Conservation (phyloP, 1,140 invertebrate genomes). For the Marisa cornuarietis region DNA sequence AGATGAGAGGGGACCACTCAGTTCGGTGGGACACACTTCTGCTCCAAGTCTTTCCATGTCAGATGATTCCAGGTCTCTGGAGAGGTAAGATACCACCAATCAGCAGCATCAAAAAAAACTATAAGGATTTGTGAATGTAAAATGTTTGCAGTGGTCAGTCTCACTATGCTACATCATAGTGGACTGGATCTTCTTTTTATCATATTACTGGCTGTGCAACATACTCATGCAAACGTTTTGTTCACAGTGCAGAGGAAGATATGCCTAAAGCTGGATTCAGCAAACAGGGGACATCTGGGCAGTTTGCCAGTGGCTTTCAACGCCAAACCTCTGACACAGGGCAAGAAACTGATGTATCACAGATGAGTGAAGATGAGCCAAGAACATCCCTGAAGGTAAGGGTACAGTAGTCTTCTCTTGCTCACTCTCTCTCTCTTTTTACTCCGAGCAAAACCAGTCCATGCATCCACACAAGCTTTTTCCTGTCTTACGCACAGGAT, state of each 20-base stretch:
- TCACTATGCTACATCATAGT: no score
- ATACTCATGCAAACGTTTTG: neutral
- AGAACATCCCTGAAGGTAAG: conserved; percentile 21
- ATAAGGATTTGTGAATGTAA: no score
- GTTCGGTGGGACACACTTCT: neutral
- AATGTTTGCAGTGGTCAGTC: no score
- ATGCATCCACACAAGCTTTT: no score
- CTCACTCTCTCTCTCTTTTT: neutral
- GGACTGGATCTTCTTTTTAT: neutral
- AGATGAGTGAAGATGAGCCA: conserved; percentile 32
- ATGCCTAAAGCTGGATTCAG: conserved; percentile 11
- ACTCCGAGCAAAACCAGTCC: no score
- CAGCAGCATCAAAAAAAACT: no score
- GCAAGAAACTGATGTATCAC: conserved; percentile 31
- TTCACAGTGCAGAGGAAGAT: conserved; percentile 19
- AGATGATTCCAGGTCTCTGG: conserved; percentile 14
- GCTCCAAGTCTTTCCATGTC: neutral
- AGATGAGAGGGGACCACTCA: neutral
- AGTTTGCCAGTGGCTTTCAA: conserved; percentile 3
- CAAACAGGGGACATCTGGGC: neutral
- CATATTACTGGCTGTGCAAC: neutral
- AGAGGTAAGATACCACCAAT: conserved; percentile 14
- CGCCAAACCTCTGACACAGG: conserved; percentile 30
- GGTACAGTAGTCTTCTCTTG: conserved; percentile 1
- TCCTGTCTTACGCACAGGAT: no score